These are phyloP conservation scores for Telmatochromis sp. DNA, from an alignment of 2,113 vertebrate species.

Conservation along the genomic window DNA sequence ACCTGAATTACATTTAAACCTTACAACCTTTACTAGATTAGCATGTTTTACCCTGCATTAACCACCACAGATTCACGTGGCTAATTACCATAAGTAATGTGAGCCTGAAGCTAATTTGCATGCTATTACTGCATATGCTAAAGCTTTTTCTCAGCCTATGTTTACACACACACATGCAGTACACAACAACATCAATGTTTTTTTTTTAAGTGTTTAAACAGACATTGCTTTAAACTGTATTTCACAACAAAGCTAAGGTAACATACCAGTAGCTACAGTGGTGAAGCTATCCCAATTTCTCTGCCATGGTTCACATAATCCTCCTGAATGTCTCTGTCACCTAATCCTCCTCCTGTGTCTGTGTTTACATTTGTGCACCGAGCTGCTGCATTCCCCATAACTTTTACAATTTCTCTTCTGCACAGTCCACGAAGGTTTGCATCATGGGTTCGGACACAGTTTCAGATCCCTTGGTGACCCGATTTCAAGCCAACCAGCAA, in stretches of 20 bases:
- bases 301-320: not conserved
- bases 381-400: not conserved
- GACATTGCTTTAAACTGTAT: not conserved
- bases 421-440: not conserved
- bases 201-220: not conserved
- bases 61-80: not conserved
- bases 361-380: not conserved
- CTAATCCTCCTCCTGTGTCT: not conserved
- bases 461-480: not conserved
- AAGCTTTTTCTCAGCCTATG: not conserved
- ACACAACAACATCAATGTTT: not conserved
- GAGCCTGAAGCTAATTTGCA: not conserved
- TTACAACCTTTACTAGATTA: not conserved
- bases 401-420: not conserved
- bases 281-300: not conserved
- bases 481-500: not conserved
- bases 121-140: not conserved
- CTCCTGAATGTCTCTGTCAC: not conserved
- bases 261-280: not conserved
- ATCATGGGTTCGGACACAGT: not conserved
- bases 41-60: not conserved
- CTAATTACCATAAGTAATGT: not conserved
- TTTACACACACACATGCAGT: not conserved
- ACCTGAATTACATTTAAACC: not conserved
- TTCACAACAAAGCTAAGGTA: not conserved